These are phyloP conservation scores for Argynnis bischoffii DNA, from an alignment of 2,888 invertebrate genomes.

Conservation along the genomic window DNA sequence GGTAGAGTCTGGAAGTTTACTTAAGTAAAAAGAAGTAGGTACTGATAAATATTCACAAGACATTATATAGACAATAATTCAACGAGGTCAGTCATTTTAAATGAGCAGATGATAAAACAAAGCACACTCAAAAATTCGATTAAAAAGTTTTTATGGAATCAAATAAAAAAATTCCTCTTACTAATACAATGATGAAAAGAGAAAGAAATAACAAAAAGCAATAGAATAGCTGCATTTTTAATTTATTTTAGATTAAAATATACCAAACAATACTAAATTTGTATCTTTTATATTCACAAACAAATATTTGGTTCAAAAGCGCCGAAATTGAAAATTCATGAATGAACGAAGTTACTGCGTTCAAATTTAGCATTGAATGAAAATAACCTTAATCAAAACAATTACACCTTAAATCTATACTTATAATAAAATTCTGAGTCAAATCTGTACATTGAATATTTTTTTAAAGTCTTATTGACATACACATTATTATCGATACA, in stretches of 20 bases:
- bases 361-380: not conserved
- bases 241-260: not conserved
- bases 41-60: no score
- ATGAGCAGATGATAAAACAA: not conserved
- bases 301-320: conserved; percentile 3
- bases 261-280: not conserved
- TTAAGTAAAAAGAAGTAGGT: no score
- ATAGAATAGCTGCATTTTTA: not conserved
- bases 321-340: not conserved
- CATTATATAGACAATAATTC: no score
- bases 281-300: not conserved
- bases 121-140: not conserved
- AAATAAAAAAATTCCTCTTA: not conserved
- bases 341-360: not conserved
- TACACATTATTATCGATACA: no score
- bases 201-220: no score
- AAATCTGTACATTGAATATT: no score
- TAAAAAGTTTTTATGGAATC: no score
- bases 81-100: not conserved
- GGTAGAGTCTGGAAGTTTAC: no score
- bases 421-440: no score
- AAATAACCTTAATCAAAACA: not conserved
- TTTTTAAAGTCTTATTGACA: no score
- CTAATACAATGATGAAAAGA: not conserved
- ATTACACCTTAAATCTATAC: not conserved